Conservation (phyloP, 2,113 vertebrate species). For the Ciconia stormi region DNA sequence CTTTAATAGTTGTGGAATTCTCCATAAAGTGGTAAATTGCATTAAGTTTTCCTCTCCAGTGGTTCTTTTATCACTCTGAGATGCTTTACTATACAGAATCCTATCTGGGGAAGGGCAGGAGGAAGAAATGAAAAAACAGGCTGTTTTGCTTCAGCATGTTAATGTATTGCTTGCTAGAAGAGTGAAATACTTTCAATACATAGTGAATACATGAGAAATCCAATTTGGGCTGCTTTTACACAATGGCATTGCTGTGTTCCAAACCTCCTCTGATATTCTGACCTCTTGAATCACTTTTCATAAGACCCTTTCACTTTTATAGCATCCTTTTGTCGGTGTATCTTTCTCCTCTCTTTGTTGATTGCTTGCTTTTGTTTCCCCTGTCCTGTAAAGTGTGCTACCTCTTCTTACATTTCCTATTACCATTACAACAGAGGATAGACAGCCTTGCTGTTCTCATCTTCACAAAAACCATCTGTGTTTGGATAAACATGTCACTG, state of each 20-base stretch:
- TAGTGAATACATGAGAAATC: neutral
- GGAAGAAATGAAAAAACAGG: neutral
- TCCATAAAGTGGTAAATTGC: neutral
- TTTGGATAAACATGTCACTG: neutral
- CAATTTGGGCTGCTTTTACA: neutral
- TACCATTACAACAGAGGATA: neutral
- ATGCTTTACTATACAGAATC: neutral
- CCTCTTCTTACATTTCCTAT: neutral
- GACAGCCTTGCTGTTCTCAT: constrained; percentile 14
- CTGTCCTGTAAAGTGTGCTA: neutral
- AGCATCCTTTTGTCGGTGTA: neutral
- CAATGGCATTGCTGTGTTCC: neutral
- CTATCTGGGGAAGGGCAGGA: neutral
- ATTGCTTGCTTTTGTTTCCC: neutral
- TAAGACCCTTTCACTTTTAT: neutral
- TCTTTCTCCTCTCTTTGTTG: neutral
- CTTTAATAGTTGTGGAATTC: neutral
- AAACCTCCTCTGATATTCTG: neutral
- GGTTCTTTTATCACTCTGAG: neutral
- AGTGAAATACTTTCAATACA: neutral
- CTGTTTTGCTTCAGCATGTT: neutral
- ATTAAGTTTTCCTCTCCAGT: neutral
- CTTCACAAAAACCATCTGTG: neutral
- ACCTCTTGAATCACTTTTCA: neutral
- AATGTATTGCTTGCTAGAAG: neutral